Percentiles rank a stretch among this genome's conserved stretches.
Conservation (phyloP, 2,888 invertebrate species). For the Ectemnius cavifrons region DNA sequence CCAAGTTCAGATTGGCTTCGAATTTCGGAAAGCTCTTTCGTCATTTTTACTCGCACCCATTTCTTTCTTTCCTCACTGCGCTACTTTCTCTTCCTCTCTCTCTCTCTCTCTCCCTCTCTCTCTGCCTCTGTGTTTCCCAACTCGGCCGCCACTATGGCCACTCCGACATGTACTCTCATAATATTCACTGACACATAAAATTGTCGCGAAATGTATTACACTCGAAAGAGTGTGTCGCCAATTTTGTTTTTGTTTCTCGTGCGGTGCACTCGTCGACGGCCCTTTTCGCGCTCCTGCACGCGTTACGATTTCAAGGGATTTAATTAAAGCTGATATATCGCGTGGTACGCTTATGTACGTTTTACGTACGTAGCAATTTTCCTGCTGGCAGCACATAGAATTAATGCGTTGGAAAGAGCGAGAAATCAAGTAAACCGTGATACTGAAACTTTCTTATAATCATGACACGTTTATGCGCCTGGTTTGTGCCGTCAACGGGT, state of each 20-base stretch:
- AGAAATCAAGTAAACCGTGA: too few relatives aligned
- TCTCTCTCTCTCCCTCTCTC: background rate
- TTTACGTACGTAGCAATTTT: too few relatives aligned
- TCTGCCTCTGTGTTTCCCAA: background rate
- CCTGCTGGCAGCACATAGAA: too few relatives aligned
- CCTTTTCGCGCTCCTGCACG: background rate
- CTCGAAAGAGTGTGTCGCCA: background rate
- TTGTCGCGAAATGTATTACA: background rate
- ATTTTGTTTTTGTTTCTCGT: background rate
- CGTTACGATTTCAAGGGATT: background rate
- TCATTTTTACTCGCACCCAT: background rate
- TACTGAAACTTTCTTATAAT: too few relatives aligned
- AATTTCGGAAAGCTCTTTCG: conserved; percentile 32
- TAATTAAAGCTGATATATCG: background rate
- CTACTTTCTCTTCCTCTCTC: background rate
- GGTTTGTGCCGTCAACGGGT: too few relatives aligned
- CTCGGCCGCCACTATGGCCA: background rate
- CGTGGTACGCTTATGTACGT: background rate
- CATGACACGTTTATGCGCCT: too few relatives aligned
- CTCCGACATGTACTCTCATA: conserved; percentile 4
- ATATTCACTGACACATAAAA: background rate
- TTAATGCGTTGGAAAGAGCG: too few relatives aligned
- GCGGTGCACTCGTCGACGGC: background rate
- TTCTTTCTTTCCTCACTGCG: background rate
- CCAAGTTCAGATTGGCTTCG: conserved; percentile 16